Evolutionary conservation across 2,797 vertebrate species (phyloP), one percentile per base, ranked within the genome.

Genomic region (Anisognathus igniventris): DNA sequence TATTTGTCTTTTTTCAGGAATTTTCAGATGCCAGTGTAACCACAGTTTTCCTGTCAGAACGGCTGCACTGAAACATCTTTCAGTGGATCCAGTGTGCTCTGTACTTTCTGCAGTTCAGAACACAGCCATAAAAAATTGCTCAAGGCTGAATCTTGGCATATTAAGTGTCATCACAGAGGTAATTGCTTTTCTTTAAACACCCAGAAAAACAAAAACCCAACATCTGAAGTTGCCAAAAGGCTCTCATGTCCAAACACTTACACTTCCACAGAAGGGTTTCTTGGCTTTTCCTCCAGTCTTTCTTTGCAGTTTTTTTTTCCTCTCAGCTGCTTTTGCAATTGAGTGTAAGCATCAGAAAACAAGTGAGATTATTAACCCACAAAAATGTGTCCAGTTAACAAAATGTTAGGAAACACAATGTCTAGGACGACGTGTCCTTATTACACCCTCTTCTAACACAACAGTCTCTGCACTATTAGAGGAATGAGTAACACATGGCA

Each of bases 121-220:
- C 95, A 96, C 74, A 93, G 96, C 86, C 96, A 97, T 97, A 97
- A 98, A 98, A 98, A 96, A 97, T 94, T 89, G 97, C 97, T 97
- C 78, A 73, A 93, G 97, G 97, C 97, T 95, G 96, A 96, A 96
- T 94, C 93, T 95, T 96, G 97, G 96, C 96, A 82, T 93, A 96
- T 95, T 96, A 96, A 96, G 91, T 97, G 96, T 98, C 97, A 97
- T 98, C 97, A 96, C 95, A 48, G 92, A 97, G 83, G 96, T 97
- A 97, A 98, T 97, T 98, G 96, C 94, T 97, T 97, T 96, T 96
- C 96, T 97, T 97, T 95, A 96, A 95, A 96, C 96, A 96, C 92
- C 62, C 74, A 92, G 89, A 82, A 82, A 90, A 83, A 91, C 95
- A 93, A 81, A 67, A 87, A 39, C 62, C 39, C 84, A 92, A 20